Evolutionary conservation across 1,140 invertebrate genomes (phyloP).

Genomic region (Eufriesea mexicana): DNA sequence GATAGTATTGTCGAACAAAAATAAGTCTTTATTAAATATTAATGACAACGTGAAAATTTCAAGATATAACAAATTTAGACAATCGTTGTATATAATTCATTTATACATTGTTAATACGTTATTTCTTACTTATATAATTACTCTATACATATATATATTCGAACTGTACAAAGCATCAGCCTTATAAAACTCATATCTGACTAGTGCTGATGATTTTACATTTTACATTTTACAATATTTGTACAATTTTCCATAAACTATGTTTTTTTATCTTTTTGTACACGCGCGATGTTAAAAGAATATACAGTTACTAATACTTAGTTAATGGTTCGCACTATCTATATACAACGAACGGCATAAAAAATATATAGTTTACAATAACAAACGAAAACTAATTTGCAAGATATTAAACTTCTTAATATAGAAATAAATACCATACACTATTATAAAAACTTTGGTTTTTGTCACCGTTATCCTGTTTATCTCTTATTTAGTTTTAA

Average conservation of each 20-base stretch:
- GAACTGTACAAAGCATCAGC: constrained; percentile 48
- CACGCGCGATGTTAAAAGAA: constrained; percentile 17
- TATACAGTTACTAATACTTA: constrained; percentile 33
- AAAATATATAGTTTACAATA: constrained; percentile 14
- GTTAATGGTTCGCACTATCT: not conserved
- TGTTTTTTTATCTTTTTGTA: not conserved
- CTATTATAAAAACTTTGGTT: constrained; percentile 39
- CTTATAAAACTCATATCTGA: constrained; percentile 40
- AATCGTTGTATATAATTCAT: constrained; percentile 38
- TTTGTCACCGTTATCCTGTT: not conserved
- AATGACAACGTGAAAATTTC: constrained; percentile 26
- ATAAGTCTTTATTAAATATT: constrained; percentile 37
- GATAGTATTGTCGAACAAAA: constrained; percentile 18
- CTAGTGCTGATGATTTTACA: constrained; percentile 17
- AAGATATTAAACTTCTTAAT: constrained; percentile 40
- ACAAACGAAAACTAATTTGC: constrained; percentile 20
- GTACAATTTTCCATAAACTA: constrained; percentile 8
- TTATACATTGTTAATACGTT: constrained; percentile 8
- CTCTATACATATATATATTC: constrained; percentile 28
- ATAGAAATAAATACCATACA: constrained; percentile 44
- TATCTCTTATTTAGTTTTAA: constrained; percentile 13
- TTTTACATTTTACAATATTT: constrained; percentile 12
- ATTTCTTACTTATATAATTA: not conserved
- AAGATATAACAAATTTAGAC: constrained; percentile 37
- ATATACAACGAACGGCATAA: not conserved